A percentile compares a stretch with the other conserved stretches of the same genome.
phyloP scores from a whole-genome alignment of 92 coral and sea anemone genomes.

The Umimayanthus kanabou region DNA sequence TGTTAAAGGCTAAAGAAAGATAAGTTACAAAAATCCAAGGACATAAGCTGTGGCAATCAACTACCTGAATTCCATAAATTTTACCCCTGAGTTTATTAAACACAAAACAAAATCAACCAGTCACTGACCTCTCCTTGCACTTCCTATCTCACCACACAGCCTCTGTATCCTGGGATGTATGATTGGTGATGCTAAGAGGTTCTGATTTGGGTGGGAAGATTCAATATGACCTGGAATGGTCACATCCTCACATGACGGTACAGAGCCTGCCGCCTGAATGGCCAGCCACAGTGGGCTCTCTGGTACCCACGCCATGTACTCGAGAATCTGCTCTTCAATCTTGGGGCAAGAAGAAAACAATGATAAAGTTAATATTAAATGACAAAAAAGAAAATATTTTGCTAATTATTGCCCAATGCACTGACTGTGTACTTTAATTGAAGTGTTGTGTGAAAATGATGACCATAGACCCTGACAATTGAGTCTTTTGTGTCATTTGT shows the following conservation, averaged over 20 bases:
- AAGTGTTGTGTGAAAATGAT: too few species aligned
- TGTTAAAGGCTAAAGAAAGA: too few species aligned
- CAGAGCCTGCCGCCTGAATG: slow-evolving; percentile 77
- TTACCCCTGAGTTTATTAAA: too few species aligned
- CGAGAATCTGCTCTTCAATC: slow-evolving; percentile 97
- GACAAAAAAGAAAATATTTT: neutral
- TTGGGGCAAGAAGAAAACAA: slow-evolving; percentile 13
- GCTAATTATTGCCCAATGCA: neutral
- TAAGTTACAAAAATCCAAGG: too few species aligned
- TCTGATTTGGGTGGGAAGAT: slow-evolving; percentile 69
- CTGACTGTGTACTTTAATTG: too few species aligned
- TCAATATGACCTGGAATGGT: slow-evolving; percentile 85
- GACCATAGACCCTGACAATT: too few species aligned
- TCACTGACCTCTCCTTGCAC: slow-evolving; percentile 54
- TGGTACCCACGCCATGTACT: slow-evolving; percentile 88
- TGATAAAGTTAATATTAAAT: neutral
- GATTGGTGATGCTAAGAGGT: slow-evolving; percentile 85
- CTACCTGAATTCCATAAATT: too few species aligned
- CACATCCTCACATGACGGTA: slow-evolving; percentile 97
- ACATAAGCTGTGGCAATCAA: too few species aligned
- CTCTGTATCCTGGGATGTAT: slow-evolving; percentile 96
- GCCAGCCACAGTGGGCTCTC: slow-evolving; percentile 93
- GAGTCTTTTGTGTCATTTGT: too few species aligned
- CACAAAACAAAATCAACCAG: neutral
- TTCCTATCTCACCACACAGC: slow-evolving; percentile 88